Base-by-base conservation (phyloP, 23 tunicate genomes). In the Trididemnum nubilum region DNA sequence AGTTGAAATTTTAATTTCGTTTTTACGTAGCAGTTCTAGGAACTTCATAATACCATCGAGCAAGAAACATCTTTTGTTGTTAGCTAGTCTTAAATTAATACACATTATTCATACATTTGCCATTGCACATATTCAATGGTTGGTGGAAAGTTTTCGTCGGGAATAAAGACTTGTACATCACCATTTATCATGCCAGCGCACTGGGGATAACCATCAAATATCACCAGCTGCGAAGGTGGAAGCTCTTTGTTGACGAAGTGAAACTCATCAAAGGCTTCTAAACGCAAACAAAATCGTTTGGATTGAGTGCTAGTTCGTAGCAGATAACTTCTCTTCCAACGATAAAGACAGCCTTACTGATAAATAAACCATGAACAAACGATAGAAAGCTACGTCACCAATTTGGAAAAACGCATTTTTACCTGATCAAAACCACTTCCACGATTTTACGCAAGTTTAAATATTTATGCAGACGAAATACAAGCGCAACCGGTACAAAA, bases 81-180 rank as follows among this genome's bases (percentile, higher is more conserved):
- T n/a, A n/a, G n/a, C n/a, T n/a, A n/a, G n/a, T n/a, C n/a, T n/a
- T n/a, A n/a, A n/a, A n/a, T n/a, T n/a, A n/a, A n/a, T n/a, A n/a
- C n/a, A n/a, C n/a, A n/a, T n/a, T n/a, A 3, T 24, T n/a, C 67
- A 21, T 73, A 91, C 97, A 91, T 91, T 74, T 91, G 97, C 97
- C 97, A 91, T 44, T 80, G 87, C 29, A 85, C 82, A 76, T 85
- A 85, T 61, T 91, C 97, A 72, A 73, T 74, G 22, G 86, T 78
- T 3, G 80, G 80, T 22, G 38, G 34, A 22, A 29, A 82, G 30
- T 7, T 2, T 22, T 82, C 87, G 2, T 83, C 86, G 2, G 80
- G 74, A 38, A 61, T 64, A 66, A 71, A 69, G 15, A 82, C 57
- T 0, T 31, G 82, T 15, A 40, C 73, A 9, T 73, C 82, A 0